A percentile compares a stretch with the other conserved stretches of the same genome.
Conservation (phyloP, 2,113 vertebrate species). For the Hippocampus abdominalis region DNA sequence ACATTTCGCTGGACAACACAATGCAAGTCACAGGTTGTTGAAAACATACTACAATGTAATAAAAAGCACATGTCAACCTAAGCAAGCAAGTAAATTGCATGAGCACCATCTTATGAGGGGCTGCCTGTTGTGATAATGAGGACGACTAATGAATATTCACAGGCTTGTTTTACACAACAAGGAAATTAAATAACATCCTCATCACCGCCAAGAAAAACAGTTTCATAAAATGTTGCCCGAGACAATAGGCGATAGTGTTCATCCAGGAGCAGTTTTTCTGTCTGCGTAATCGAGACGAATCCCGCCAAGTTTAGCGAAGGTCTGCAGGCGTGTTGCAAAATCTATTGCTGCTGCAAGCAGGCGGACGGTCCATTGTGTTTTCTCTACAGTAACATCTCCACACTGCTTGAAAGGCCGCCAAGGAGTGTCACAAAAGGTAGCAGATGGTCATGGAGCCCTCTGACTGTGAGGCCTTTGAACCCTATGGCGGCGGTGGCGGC, state of each 20-base stretch:
- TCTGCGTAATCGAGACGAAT: constrained; percentile 33
- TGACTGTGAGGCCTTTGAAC: not conserved
- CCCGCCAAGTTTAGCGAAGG: constrained; percentile 32
- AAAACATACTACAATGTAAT: not conserved
- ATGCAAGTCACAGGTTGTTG: not conserved
- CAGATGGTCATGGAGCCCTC: constrained; percentile 2
- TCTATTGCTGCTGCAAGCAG: constrained; percentile 17
- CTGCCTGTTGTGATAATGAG: constrained; percentile 3
- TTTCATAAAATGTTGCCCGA: constrained; percentile 12
- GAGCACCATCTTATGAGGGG: not conserved
- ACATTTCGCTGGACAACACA: not conserved
- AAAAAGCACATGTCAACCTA: constrained; percentile 31
- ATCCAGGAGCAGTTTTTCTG: constrained; percentile 25
- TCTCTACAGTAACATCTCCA: constrained; percentile 18
- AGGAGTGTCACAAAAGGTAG: not conserved
- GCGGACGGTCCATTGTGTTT: not conserved
- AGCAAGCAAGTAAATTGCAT: constrained; percentile 17
- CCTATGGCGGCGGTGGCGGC: not conserved
- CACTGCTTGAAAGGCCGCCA: constrained; percentile 1
- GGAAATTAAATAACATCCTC: constrained; percentile 11
- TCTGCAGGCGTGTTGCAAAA: constrained; percentile 11
- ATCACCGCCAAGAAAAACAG: constrained; percentile 14
- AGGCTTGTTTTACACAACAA: not conserved
- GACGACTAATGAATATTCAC: not conserved
- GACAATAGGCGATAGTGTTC: constrained; percentile 31